Evolutionary conservation across 2,113 vertebrate genomes (phyloP), one percentile per base, ranked within the genome.

Genomic region (Ploceus nigricollis): DNA sequence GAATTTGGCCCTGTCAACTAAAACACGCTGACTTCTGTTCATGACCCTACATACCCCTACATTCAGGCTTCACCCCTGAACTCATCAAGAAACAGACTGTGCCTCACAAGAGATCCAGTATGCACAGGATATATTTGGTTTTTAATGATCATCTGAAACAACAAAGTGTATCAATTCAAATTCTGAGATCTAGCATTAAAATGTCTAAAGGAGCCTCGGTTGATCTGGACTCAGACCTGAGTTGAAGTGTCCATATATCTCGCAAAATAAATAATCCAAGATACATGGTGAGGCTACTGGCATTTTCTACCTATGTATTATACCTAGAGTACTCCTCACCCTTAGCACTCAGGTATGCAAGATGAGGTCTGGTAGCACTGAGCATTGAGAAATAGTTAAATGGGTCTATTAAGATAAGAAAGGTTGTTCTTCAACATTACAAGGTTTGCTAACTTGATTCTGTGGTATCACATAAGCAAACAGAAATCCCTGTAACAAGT

Each of bases 241-340:
- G 25, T 1, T 88, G 15, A 37, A 77, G 50, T 1, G 17, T 33
- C 17, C 40, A 9, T 8, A 17, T 33, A 57, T 7, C 47, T 63
- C 0, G 0, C 17, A 33, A 31, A 22, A 60, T 1, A 31, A 22
- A 60, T 1, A 82, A n/a, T 22, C 27, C 40, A 81, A 56, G 20
- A 68, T 15, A 23, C 1, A 1, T 1, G 3, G 15, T 17, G 23
- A 82, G n/a, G 70, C 39, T 78, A 44, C 28, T 17, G 37, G 24
- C 31, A 25, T 51, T 45, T 87, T 57, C 63, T 48, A 39, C 21
- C 35, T 40, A 15, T 3, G 17, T 45, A 17, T 23, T 65, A 42
- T 4, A 13, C 15, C 37, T 57, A 31, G 20, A 77, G 28, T 7
- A 65, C 37, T 61, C 17, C 42, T 70, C 44, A 70, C 25, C 12